phyloP scores from a whole-genome alignment of 2,113 vertebrate genomes.

The Pterophyllum scalare region DNA sequence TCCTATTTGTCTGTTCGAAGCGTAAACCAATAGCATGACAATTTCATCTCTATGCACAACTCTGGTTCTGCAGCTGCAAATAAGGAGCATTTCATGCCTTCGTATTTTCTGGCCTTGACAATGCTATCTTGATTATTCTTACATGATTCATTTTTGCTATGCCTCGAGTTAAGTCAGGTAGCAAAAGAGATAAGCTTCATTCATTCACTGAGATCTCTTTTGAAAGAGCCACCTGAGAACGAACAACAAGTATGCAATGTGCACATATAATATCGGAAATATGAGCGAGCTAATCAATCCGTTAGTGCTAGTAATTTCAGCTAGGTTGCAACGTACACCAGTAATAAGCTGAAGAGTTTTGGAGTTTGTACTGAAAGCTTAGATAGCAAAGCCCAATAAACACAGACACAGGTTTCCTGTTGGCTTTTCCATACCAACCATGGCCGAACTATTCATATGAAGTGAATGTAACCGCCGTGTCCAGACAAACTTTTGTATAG shows the following conservation, averaged over 20 bases:
- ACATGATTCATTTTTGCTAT: neutral
- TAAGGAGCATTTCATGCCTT: neutral
- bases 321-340: neutral
- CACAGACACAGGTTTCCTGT: neutral
- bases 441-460: neutral
- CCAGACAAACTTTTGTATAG: neutral
- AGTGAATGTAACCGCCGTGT: neutral
- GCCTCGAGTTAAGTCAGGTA: neutral
- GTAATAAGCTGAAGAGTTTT: too few relatives aligned
- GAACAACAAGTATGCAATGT: neutral
- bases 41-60: neutral
- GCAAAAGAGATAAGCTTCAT: conserved; percentile 5
- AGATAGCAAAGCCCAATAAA: neutral
- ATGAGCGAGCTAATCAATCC: neutral
- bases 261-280: neutral
- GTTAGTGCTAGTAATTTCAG: neutral
- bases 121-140: neutral
- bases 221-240: neutral
- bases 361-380: neutral
- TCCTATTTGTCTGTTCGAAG: conserved; percentile 10
- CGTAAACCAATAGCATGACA: conserved; percentile 6
- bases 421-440: neutral
- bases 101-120: neutral
- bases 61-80: neutral
- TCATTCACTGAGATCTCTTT: neutral